Evolutionary conservation across 2,888 invertebrate species (phyloP), one percentile per base, ranked within the genome.

Genomic region (Netelia melanura): DNA sequence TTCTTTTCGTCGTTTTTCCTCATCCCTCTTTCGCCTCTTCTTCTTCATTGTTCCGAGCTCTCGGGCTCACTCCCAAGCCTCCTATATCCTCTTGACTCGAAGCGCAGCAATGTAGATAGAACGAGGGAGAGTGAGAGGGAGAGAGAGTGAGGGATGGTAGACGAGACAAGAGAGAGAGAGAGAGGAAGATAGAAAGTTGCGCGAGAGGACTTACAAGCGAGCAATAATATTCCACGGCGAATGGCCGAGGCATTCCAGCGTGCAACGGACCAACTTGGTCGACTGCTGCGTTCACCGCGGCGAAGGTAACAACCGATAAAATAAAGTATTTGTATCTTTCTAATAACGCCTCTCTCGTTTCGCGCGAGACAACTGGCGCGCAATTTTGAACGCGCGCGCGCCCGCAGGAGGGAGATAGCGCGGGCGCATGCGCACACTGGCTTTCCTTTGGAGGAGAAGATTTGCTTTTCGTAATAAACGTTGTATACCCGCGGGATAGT

Each of bases 281-380:
- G 48, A 48, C 11, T 48, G 48, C 10, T 48, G 48, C 10, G 48
- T 14, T 48, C 48, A 48, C 11, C 48, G 14, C 14, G 14, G 48
- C 14, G 10, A 10, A 38, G 38, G 38, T 38, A 38, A 38, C 38
- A 38, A 48, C 10, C 48, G 48, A 48, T 48, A 48, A 48, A 48
- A 48, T 48, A 90, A 92, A 91, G 90, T 91, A 92, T 92, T 92
- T 91, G 91, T 91, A 92, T 92, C 91, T 72, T 70, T 91, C 92
- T 91, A 91, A 91, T 91, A 90, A 91, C 90, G 89, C 87, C 88
- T 84, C 88, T 87, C 86, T 80, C 87, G 84, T 38, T 38, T 38
- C 38, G 76, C 9, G 21, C 70, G 30, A 61, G 62, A 54, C 54
- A 70, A 61, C 38, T 38, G 58, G 68, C 58, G 38, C 58, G 78